Base-by-base conservation (phyloP, 2,113 vertebrate species). In the Gymnarchus niloticus region DNA sequence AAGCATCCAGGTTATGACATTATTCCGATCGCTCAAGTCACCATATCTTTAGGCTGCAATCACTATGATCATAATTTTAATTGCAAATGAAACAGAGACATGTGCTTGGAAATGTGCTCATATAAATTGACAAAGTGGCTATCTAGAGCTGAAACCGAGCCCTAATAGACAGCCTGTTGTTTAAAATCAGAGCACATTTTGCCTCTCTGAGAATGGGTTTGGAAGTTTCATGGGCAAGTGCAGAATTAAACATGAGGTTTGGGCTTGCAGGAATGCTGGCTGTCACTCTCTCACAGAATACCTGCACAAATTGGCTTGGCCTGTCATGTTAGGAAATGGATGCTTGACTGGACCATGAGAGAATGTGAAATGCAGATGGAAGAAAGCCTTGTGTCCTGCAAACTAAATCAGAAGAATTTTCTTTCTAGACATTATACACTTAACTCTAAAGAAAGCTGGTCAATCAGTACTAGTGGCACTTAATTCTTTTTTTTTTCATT, bases 241-340 rank as follows among this genome's bases (percentile, higher is more conserved):
- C 91, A 89, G 93, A 94, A 95, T 95, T 93, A 94, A 93, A 94
- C 92, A 95, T 94, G 94, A 94, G 93, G 87, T 56, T 41, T 69
- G 65, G 84, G 54, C 41, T 17, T 65, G 37, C 83, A n/a, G 54
- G 41, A 84, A 65, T n/a, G 56, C 57, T 65, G 51, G 14, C 83
- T 84, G 83, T 33, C 59, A 84, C 61, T 69, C 46, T 73, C 59
- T 49, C 83, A 57, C 46, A 84, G 59, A 84, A 52, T 73, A 73
- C 25, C 83, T 46, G 69, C 84, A 25, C 51, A 56, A 28, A 49
- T 77, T 51, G 65, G 65, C 23, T 77, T 52, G 61, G 84, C 84
- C 51, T 78, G 84, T 78, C 84, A 85, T 76, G 84, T 78, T n/a
- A 44, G 84, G 33, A 33, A 54, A 52, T 23, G 37, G 41, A 77